Conservation (phyloP, 2,113 vertebrate genomes). For the Nothoprocta pentlandii region DNA sequence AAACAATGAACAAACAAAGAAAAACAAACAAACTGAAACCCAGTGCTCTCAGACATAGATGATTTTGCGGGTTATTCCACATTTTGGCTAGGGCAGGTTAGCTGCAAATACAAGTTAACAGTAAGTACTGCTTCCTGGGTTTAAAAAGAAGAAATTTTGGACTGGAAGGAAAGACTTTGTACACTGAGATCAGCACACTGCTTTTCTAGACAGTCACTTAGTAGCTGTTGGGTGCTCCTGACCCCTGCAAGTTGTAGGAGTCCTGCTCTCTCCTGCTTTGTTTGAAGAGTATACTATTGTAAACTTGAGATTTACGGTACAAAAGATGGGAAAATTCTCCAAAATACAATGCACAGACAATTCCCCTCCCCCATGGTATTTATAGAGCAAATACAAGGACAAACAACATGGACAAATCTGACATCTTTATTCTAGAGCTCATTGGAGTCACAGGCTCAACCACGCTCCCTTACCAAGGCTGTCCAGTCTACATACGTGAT, state of each 20-base stretch:
- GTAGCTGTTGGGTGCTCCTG: neutral
- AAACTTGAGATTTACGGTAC: neutral
- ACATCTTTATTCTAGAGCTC: neutral
- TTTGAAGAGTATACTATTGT: neutral
- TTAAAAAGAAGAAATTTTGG: neutral
- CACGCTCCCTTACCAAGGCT: neutral
- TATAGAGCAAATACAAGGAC: neutral
- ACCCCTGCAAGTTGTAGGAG: neutral
- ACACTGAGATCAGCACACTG: neutral
- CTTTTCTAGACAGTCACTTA: neutral
- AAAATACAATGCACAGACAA: neutral
- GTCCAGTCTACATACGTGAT: neutral
- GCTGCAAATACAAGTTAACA: neutral
- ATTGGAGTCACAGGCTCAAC: neutral
- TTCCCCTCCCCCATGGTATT: accelerated
- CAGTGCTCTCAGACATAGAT: neutral
- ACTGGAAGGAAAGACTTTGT: neutral
- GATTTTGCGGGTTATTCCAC: neutral
- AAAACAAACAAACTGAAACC: neutral
- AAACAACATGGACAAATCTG: neutral
- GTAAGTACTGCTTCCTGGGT: neutral
- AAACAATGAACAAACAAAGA: neutral
- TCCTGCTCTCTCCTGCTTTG: neutral
- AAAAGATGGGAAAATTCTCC: neutral
- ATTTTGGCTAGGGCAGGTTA: neutral